Conservation (phyloP, 2,113 vertebrate genomes). For the Pterocles burchelli region DNA sequence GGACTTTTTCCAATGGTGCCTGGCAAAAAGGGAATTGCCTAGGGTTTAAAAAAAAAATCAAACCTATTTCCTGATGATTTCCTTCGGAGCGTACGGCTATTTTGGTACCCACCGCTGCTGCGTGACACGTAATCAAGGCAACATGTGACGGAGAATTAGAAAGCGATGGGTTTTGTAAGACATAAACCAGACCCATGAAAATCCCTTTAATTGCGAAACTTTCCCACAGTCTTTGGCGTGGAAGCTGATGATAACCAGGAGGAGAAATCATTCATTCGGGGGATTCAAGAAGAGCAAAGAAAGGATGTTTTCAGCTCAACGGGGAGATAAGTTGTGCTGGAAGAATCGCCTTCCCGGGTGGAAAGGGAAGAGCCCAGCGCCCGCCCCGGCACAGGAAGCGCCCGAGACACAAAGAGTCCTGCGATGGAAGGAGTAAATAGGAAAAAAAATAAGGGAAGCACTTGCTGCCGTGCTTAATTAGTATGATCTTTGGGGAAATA, state of each 20-base stretch:
- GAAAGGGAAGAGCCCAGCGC: constrained; percentile 34
- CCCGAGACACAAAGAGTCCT: constrained; percentile 38
- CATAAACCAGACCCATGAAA: constrained; percentile 43
- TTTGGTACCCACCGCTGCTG: constrained; percentile 21
- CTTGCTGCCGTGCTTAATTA: not conserved
- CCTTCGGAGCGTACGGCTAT: constrained; percentile 2
- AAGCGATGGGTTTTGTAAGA: constrained; percentile 19
- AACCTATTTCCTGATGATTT: constrained; percentile 46
- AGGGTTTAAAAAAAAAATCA: not conserved
- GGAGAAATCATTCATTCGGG: not conserved
- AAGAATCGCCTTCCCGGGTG: not conserved
- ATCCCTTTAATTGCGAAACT: not conserved
- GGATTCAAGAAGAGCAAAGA: not conserved
- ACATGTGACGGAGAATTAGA: constrained; percentile 27
- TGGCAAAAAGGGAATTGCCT: constrained; percentile 9
- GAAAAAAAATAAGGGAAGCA: constrained; percentile 27
- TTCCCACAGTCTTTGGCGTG: constrained; percentile 27
- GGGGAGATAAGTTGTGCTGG: not conserved
- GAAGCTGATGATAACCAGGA: constrained; percentile 41
- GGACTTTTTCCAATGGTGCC: not conserved
- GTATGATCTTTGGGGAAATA: not conserved
- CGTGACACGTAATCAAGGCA: constrained; percentile 10
- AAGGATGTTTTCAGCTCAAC: constrained; percentile 42
- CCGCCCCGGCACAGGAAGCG: constrained; percentile 36
- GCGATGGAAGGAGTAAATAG: not conserved